Conservation (phyloP, 1,140 invertebrate species). For the Mya arenaria region DNA sequence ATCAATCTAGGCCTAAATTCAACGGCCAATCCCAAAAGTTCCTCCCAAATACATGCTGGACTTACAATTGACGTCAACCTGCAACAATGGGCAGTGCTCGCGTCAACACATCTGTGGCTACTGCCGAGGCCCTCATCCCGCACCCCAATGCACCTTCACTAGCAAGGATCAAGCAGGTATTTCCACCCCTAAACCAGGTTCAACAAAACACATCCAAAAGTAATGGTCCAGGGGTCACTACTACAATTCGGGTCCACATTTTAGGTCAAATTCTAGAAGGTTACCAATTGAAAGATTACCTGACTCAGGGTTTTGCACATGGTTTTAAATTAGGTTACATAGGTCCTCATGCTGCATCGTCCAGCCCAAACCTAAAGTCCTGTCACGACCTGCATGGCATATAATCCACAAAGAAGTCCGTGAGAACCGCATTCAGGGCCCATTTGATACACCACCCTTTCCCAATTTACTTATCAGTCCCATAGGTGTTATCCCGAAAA, state of each 20-base stretch:
- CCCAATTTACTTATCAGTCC: not conserved
- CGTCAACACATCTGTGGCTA: constrained; percentile 24
- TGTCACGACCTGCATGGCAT: not conserved
- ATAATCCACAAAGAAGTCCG: not conserved
- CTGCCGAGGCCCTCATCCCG: constrained; percentile 7
- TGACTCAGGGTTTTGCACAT: constrained; percentile 37
- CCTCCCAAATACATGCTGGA: constrained; percentile 14
- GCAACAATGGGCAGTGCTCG: not conserved
- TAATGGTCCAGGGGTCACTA: not conserved
- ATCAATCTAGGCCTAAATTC: not conserved
- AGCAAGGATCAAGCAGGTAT: constrained; percentile 1
- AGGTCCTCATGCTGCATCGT: not conserved
- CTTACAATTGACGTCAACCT: not conserved
- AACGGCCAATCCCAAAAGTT: not conserved
- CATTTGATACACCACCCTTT: not conserved
- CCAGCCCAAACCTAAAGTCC: not conserved
- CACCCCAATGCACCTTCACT: not conserved
- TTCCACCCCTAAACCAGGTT: not conserved
- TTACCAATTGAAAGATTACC: not conserved
- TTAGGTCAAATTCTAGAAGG: not conserved
- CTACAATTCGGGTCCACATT: not conserved
- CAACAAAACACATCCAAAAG: not conserved
- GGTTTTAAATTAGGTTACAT: constrained; percentile 34
- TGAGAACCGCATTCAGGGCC: not conserved
- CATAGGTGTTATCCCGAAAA: constrained; percentile 18